phyloP scores from a whole-genome alignment of 1,140 invertebrate genomes.

The Vanessa tameamea region DNA sequence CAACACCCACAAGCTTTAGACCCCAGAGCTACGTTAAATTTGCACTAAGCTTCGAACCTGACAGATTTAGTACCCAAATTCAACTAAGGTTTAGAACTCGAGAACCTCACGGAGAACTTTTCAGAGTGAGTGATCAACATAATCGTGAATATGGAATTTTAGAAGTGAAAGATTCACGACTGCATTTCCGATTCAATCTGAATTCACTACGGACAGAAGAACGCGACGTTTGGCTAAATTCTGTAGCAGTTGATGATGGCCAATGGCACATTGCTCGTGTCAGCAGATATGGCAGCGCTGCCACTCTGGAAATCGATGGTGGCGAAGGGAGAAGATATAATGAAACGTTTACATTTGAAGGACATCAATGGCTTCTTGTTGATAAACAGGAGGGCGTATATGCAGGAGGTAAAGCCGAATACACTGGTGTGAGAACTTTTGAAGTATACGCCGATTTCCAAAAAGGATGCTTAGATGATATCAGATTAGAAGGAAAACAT shows the following conservation, averaged over 20 bases:
- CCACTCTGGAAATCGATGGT: conserved; percentile 95
- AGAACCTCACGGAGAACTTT: conserved; percentile 94
- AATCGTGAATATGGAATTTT: conserved; percentile 97
- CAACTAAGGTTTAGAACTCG: conserved; percentile 96
- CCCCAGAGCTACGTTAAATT: conserved; percentile 97
- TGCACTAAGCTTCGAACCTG: conserved; percentile 95
- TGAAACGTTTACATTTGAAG: conserved; percentile 94
- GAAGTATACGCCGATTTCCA: conserved; percentile 98
- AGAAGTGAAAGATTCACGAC: conserved; percentile 94
- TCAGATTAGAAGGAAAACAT: conserved; percentile 94
- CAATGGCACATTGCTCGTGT: conserved; percentile 97
- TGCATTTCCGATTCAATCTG: conserved; percentile 96
- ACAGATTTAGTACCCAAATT: conserved; percentile 94
- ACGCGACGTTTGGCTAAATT: conserved; percentile 93
- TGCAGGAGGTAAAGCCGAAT: conserved; percentile 96
- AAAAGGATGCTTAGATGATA: conserved; percentile 85
- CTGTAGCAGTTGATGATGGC: conserved; percentile 95
- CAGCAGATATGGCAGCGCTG: conserved; percentile 94
- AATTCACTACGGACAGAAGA: conserved; percentile 95
- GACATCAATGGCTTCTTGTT: conserved; percentile 94
- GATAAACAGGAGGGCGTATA: conserved; percentile 97
- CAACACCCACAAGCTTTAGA: conserved; percentile 93
- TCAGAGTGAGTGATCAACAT: conserved; percentile 95
- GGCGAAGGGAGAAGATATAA: conserved; percentile 97
- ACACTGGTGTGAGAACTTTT: conserved; percentile 94